Base-by-base conservation (phyloP, 2,888 invertebrate species). In the Galeopsomyia nigrocyanea region DNA sequence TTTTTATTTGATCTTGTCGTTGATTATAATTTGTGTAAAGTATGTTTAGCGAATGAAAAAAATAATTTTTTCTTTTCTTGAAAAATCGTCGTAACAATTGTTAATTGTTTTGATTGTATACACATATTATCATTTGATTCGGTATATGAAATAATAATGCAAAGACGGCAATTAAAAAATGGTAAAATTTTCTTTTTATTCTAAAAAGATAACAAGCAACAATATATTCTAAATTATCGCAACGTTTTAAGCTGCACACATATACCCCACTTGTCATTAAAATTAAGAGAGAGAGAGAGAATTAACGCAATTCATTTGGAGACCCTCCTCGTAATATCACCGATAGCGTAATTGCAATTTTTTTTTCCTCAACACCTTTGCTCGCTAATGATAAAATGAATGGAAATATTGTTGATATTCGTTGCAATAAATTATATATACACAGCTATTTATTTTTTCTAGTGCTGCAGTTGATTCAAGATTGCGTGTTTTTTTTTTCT, bases 121-220 rank as follows among this genome's bases (percentile, higher is more conserved):
- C 19, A n/a, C 55, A 47, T 51, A 1, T 39, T 19, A 22, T 26
- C 13, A 14, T 21, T 22, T 56, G 10, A 56, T 22, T 65, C 56
- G 65, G 61, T 62, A 61, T 69, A 16, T 26, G 26, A 26, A 26
- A 26, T 26, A 68, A 74, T 56, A 60, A 67, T 39, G n/a, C n/a
- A 65, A 68, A 53, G 16, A 17, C 51, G 46, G 26, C 17, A 71
- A 63, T 77, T 81, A 80, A 71, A 82, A 82, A 82, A 82, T 79
- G 80, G 79, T 80, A 81, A 81, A 82, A 74, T 76, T 76, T 39
- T 26, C n/a, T n/a, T 26, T 80, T 82, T 81, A 81, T 82, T 82
- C 79, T 78, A 80, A 78, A 80, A 80, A 80, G 78, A 79, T 79
- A 83, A 82, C 82, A 83, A 82, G 78, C 80, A 83, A 83, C 82